Evolutionary conservation across 2,113 vertebrate genomes (phyloP), one percentile per base, ranked within the genome.

Genomic region (Urocitellus parryii): DNA sequence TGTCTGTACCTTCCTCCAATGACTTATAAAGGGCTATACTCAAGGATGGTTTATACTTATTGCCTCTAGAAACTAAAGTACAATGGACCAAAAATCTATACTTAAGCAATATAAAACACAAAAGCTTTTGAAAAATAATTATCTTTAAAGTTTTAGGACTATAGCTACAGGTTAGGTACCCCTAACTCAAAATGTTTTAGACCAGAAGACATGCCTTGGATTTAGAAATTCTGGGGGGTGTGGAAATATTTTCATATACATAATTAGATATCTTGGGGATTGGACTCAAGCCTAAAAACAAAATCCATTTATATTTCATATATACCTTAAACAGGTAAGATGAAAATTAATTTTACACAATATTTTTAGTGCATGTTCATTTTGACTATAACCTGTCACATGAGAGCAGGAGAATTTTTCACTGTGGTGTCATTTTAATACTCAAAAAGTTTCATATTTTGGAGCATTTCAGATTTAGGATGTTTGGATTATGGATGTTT

Each of bases 51-150:
- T 70, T 88, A 72, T 84, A 83, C 1, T 70, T 89, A 77, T 0
- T 88, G n/a, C 65, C 87, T 94, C 53, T 67, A 82, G 61, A 94
- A 96, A 91, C 82, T 67, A 86, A 90, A 78, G 34, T 61, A 82
- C 5, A 56, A 20, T 29, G 8, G 82, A 84, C 22, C 4, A 87
- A 51, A 10, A 61, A 65, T 81, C 17, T 89, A 51, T 65, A 92
- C 29, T n/a, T 61, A 91, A 67, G 6, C 13, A 83, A 24, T 8
- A 80, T 22, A 94, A 95, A 84, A 79, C 4, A 96, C 14, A 12
- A 89, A 78, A 63, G 29, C n/a, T 93, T 88, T 48, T 34, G 6
- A 48, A 70, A 93, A 89, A 91, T 68, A 70, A 94, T 63, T 90
- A 68, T 18, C 12, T 90, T 84, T 42, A 89, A 13, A 11, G 51